Evolutionary conservation across 1,140 invertebrate species (phyloP).

Genomic region (Ctenoplectra terminalis): DNA sequence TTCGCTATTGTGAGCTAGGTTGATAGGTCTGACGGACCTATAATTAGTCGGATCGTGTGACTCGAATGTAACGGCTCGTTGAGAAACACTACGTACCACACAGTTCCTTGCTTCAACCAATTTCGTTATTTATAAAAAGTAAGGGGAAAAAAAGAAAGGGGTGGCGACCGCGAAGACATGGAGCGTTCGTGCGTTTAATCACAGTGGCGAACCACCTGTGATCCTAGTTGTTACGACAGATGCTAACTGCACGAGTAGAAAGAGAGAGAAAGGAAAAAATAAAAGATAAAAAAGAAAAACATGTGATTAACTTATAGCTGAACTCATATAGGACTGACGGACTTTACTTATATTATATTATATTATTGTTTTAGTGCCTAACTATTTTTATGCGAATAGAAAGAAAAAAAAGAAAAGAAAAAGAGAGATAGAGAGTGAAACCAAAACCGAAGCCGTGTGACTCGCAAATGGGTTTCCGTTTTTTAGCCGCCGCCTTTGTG

Average conservation of each 20-base stretch:
- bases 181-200: slow-evolving; percentile 55
- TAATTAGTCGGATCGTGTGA: slow-evolving; percentile 28
- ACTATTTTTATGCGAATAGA: slow-evolving; percentile 58
- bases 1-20: not conserved
- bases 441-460: slow-evolving; percentile 9
- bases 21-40: slow-evolving; percentile 5
- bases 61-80: slow-evolving; percentile 12
- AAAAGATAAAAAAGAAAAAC: not conserved
- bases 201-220: slow-evolving; percentile 64
- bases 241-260: slow-evolving; percentile 22
- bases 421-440: not conserved
- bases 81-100: slow-evolving; percentile 65
- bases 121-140: slow-evolving; percentile 69
- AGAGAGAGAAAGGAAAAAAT: not conserved
- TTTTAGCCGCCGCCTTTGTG: slow-evolving; percentile 23
- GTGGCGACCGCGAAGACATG: slow-evolving; percentile 33
- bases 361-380: slow-evolving; percentile 73
- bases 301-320: slow-evolving; percentile 68
- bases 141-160: not conserved
- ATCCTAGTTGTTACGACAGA: slow-evolving; percentile 63
- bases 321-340: slow-evolving; percentile 77
- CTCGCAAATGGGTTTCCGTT: slow-evolving; percentile 17
- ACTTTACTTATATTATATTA: slow-evolving; percentile 68
- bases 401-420: not conserved
- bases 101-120: slow-evolving; percentile 78